phyloP scores from a whole-genome alignment of 2,888 invertebrate species.

The Cosmorhoe ocellata region DNA sequence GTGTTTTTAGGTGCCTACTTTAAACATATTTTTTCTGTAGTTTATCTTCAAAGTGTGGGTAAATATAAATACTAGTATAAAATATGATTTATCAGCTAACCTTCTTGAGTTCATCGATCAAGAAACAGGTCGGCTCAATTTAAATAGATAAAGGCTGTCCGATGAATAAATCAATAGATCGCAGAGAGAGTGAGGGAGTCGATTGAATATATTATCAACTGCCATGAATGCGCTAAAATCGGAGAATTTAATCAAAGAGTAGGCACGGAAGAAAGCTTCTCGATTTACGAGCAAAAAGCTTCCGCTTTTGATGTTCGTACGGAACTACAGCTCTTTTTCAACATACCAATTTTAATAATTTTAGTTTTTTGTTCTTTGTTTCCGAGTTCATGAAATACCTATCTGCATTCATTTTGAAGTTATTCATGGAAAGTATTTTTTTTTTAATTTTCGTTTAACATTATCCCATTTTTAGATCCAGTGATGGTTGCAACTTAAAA shows the following conservation, averaged over 20 bases:
- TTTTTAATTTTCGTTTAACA: no score
- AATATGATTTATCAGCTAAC: slow-evolving; percentile 27
- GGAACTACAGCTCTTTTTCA: slow-evolving; percentile 44
- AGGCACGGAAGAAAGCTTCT: slow-evolving; percentile 51
- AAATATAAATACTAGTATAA: background rate
- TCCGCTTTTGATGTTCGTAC: slow-evolving; percentile 52
- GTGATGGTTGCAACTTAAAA: no score
- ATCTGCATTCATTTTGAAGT: no score
- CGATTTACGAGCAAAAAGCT: slow-evolving; percentile 61
- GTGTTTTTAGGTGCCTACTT: no score
- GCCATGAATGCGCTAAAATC: slow-evolving; percentile 63
- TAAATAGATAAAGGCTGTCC: slow-evolving; percentile 29
- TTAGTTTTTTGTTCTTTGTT: no score
- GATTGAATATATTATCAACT: slow-evolving; percentile 63
- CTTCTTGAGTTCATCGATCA: slow-evolving; percentile 26
- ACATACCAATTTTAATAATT: slow-evolving; percentile 36
- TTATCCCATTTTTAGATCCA: no score
- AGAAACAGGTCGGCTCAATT: slow-evolving; percentile 27
- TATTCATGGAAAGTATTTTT: no score
- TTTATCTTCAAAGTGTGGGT: no score
- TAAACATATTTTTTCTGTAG: no score
- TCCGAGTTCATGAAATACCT: no score
- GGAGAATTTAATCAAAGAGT: slow-evolving; percentile 62
- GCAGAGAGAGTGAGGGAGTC: slow-evolving; percentile 48
- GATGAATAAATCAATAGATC: slow-evolving; percentile 50